phyloP scores from a whole-genome alignment of 1,140 invertebrate genomes.

The Carposina sasakii region DNA sequence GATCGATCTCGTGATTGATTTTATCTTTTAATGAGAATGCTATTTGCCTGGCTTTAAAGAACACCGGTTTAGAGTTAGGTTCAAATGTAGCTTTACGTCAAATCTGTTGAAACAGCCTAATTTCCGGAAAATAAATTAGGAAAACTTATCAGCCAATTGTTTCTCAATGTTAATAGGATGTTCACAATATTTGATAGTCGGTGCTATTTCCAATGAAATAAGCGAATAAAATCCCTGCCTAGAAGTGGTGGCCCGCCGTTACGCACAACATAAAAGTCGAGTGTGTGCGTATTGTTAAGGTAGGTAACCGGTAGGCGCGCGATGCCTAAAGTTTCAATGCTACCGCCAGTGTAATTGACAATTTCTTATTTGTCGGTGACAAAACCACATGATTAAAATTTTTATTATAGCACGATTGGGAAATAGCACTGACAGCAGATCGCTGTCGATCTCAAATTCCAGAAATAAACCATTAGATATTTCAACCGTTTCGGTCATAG shows the following conservation, averaged over 20 bases:
- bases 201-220: slow-evolving; percentile 5
- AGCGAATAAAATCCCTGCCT: slow-evolving; percentile 9
- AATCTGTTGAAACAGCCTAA: slow-evolving; percentile 5
- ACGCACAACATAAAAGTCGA: slow-evolving; percentile 2
- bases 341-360: neutral
- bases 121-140: neutral
- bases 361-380: neutral
- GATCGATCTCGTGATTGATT: neutral
- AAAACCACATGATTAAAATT: slow-evolving; percentile 3
- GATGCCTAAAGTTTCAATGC: slow-evolving; percentile 1
- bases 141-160: neutral
- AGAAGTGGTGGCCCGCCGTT: slow-evolving; percentile 4
- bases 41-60: neutral
- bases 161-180: slow-evolving; percentile 1
- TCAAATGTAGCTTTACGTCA: slow-evolving; percentile 2
- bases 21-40: slow-evolving; percentile 1
- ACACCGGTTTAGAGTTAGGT: slow-evolving; percentile 1
- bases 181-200: neutral
- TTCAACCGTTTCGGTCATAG: neutral
- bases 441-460: slow-evolving; percentile 10
- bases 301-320: neutral
- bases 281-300: neutral
- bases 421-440: slow-evolving; percentile 7
- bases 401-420: neutral
- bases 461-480: neutral